Conservation (phyloP, 2,888 invertebrate species). For the Aplocera efformata region DNA sequence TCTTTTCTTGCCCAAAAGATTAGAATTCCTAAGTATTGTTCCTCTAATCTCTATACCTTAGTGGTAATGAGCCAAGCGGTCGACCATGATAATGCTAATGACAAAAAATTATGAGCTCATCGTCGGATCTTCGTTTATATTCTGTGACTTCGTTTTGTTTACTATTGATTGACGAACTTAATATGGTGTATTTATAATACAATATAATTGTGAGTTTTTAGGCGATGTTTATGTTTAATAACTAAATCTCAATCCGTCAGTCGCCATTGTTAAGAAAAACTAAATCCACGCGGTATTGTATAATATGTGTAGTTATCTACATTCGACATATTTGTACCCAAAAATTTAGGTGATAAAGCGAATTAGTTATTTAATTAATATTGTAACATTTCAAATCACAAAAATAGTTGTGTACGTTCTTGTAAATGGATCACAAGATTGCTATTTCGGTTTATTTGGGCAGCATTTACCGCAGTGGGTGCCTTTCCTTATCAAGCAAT, state of each 20-base stretch:
- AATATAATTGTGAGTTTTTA: too few species aligned
- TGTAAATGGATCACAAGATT: constrained; percentile 34
- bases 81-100: constrained; percentile 50
- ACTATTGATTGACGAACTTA: constrained; percentile 26
- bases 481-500: constrained; percentile 31
- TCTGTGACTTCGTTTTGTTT: constrained; percentile 33
- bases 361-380: neutral
- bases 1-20: neutral
- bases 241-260: too few species aligned
- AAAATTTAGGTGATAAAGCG: neutral
- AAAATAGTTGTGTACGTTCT: too few species aligned
- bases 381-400: too few species aligned
- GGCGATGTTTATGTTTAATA: too few species aligned
- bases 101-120: constrained; percentile 60
- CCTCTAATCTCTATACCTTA: constrained; percentile 18
- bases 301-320: neutral
- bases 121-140: constrained; percentile 33
- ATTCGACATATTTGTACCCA: too few species aligned
- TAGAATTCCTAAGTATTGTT: constrained; percentile 33
- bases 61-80: constrained; percentile 40
- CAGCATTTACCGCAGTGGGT: constrained; percentile 21
- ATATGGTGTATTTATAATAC: constrained; percentile 18
- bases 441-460: constrained; percentile 18
- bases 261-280: constrained; percentile 26
- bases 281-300: constrained; percentile 20